Evolutionary conservation across 2,113 vertebrate species (phyloP).

Genomic region (Neodontobutis hainanensis): DNA sequence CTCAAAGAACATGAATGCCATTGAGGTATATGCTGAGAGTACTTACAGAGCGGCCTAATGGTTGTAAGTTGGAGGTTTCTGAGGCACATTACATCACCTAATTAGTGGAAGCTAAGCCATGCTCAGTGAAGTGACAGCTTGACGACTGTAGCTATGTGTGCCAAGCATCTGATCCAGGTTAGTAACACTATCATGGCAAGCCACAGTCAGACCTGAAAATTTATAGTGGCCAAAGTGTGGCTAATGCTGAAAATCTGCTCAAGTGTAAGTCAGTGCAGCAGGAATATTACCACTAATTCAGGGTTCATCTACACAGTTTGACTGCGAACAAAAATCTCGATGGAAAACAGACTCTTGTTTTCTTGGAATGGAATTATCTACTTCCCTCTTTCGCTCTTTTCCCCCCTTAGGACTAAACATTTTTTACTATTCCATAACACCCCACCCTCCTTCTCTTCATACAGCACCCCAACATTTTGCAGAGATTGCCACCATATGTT

Average conservation of each 20-base stretch:
- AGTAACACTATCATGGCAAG: constrained; percentile 14
- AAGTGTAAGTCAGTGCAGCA: constrained; percentile 16
- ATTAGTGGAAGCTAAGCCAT: constrained; percentile 46
- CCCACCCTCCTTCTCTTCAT: constrained; percentile 12
- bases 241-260: constrained; percentile 10
- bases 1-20: constrained; percentile 26
- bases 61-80: constrained; percentile 30
- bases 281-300: constrained; percentile 24
- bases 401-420: constrained; percentile 21
- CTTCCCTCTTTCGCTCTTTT: constrained; percentile 17
- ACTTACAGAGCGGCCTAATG: constrained; percentile 46
- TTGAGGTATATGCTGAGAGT: constrained; percentile 40
- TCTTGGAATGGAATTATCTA: constrained; percentile 56
- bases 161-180: constrained; percentile 11
- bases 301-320: constrained; percentile 41
- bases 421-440: constrained; percentile 23
- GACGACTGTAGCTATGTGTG: constrained; percentile 39
- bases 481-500: constrained; percentile 71
- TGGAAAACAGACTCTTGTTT: constrained; percentile 62
- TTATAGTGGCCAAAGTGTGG: not conserved
- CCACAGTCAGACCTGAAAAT: constrained; percentile 5
- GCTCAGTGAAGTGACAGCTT: constrained; percentile 56
- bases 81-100: constrained; percentile 65
- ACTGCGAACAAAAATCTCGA: constrained; percentile 57
- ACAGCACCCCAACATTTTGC: constrained; percentile 30